Evolutionary conservation across 2,797 vertebrate genomes (phyloP).

Genomic region (Labeo calbasu): DNA sequence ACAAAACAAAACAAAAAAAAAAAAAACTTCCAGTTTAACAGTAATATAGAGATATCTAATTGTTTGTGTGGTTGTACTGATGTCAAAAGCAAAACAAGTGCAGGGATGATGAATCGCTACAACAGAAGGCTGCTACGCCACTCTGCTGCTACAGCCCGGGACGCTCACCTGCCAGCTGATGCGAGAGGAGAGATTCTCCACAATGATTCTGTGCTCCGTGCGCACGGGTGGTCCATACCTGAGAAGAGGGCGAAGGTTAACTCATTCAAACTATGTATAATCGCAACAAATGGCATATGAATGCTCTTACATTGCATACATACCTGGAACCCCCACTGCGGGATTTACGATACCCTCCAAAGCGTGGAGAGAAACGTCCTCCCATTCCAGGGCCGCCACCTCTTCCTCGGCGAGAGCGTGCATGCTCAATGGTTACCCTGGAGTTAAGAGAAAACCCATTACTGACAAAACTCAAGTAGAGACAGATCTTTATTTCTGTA

Average conservation of each 20-base stretch:
- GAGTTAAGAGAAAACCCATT: neutral
- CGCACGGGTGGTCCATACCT: slow-evolving; percentile 91
- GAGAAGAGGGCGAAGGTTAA: neutral
- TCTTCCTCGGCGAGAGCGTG: slow-evolving; percentile 87
- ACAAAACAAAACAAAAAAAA: neutral
- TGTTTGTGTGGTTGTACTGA: slow-evolving; percentile 32
- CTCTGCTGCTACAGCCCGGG: neutral
- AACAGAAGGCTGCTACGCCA: slow-evolving; percentile 3
- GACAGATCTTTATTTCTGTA: neutral
- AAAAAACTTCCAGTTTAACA: slow-evolving; percentile 21
- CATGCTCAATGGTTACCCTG: slow-evolving; percentile 93
- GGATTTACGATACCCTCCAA: slow-evolving; percentile 85
- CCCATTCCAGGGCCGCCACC: slow-evolving; percentile 69
- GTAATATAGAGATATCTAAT: slow-evolving; percentile 7
- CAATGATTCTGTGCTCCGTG: slow-evolving; percentile 90
- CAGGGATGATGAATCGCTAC: slow-evolving; percentile 11
- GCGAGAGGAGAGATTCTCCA: slow-evolving; percentile 92
- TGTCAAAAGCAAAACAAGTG: slow-evolving; percentile 32
- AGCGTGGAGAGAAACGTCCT: slow-evolving; percentile 83
- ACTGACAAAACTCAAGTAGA: neutral
- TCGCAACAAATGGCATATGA: neutral
- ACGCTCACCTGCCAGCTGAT: slow-evolving; percentile 94
- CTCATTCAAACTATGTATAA: neutral
- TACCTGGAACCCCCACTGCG: slow-evolving; percentile 88
- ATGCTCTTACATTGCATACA: neutral